phyloP scores from a whole-genome alignment of 2,888 invertebrate genomes.

The Neoscelio sp. region DNA sequence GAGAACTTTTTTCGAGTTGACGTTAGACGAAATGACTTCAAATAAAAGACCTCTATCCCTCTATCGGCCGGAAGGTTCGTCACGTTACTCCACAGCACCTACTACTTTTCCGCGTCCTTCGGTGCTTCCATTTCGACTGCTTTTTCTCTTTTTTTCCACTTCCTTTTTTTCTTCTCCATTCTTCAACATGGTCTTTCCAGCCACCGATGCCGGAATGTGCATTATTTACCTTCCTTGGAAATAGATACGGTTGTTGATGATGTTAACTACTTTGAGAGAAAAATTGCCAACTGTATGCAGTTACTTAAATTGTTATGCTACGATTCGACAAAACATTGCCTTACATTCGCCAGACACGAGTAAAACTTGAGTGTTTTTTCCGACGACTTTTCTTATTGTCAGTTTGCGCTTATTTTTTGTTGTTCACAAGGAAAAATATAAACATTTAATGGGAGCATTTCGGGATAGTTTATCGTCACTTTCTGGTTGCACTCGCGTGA shows the following conservation, averaged over 20 bases:
- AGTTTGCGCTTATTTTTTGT: not conserved
- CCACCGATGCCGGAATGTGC: conserved; percentile 58
- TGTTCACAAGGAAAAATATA: not conserved
- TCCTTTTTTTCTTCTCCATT: conserved; percentile 3
- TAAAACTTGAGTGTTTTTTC: conserved; percentile 2
- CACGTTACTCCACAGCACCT: conserved; percentile 52
- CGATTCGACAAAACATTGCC: conserved; percentile 34
- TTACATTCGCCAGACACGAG: conserved; percentile 9
- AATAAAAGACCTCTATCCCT: conserved; percentile 58
- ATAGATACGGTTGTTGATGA: conserved; percentile 57
- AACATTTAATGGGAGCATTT: not conserved
- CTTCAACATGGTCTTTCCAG: conserved; percentile 42
- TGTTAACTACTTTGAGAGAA: conserved; percentile 57
- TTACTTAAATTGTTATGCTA: conserved; percentile 38
- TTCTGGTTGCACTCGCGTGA: too few relatives aligned
- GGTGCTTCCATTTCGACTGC: conserved; percentile 15
- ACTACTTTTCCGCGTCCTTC: conserved; percentile 25
- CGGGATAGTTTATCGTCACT: not conserved
- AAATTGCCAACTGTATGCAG: conserved; percentile 41
- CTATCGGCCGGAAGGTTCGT: conserved; percentile 52
- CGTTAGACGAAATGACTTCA: conserved; percentile 56
- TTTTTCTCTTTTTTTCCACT: conserved; percentile 3
- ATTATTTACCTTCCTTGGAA: conserved; percentile 58
- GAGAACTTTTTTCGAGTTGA: conserved; percentile 54
- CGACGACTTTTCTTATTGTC: not conserved